Percentiles rank a stretch among this genome's conserved stretches.
Evolutionary conservation across 1,140 invertebrate genomes (phyloP).

Genomic region (Drosophila suzukii): DNA sequence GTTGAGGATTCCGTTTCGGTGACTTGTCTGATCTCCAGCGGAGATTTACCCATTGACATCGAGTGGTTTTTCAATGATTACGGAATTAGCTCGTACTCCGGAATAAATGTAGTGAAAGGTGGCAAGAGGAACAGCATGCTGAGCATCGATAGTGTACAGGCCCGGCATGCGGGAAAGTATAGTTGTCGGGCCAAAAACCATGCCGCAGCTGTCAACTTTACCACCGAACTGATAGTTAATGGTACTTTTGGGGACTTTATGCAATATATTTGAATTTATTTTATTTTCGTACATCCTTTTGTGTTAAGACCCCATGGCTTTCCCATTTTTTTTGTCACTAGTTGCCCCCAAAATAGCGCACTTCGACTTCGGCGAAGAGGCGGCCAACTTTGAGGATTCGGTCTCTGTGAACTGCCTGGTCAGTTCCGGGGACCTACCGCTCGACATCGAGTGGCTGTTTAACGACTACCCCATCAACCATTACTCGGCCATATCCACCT

Average conservation of each 20-base stretch:
- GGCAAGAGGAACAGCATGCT: conserved; percentile 91
- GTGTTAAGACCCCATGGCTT: conserved; percentile 14
- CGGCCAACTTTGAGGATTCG: conserved; percentile 88
- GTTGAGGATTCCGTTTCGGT: conserved; percentile 91
- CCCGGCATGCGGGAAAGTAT: conserved; percentile 91
- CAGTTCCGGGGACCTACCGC: conserved; percentile 87
- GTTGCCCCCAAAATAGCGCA: conserved; percentile 88
- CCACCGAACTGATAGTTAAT: conserved; percentile 90
- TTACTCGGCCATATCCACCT: conserved; percentile 84
- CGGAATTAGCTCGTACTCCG: conserved; percentile 87
- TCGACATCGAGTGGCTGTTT: conserved; percentile 87
- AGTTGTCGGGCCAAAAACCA: conserved; percentile 91
- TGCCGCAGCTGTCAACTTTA: conserved; percentile 89
- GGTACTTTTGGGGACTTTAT: conserved; percentile 85
- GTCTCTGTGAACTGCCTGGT: conserved; percentile 87
- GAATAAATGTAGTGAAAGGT: conserved; percentile 90
- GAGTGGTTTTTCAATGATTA: conserved; percentile 91
- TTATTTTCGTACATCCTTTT: conserved; percentile 50
- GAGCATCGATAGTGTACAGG: conserved; percentile 91
- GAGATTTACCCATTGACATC: conserved; percentile 91
- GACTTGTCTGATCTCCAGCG: conserved; percentile 91
- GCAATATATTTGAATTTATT: conserved; percentile 41
- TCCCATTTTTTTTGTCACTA: conserved; percentile 52
- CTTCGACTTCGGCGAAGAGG: conserved; percentile 87
- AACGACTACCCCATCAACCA: conserved; percentile 86